Evolutionary conservation across 2,888 invertebrate species (phyloP).

Genomic region (Callyntrura guangdongensis): DNA sequence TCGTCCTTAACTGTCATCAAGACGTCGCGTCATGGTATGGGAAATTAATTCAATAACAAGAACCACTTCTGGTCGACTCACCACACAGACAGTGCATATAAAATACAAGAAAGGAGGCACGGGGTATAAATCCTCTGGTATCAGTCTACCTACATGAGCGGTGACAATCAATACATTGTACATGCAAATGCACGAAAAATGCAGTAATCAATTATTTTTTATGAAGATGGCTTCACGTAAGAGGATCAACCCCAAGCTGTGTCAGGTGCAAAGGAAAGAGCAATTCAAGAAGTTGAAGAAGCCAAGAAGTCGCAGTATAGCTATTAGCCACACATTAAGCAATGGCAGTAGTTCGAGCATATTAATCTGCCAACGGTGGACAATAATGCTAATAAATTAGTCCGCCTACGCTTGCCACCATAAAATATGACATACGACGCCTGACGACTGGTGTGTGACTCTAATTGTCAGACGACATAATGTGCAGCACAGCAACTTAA

Average conservation of each 20-base stretch:
- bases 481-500: background rate
- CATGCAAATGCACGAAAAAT: no score
- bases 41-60: constrained; percentile 43
- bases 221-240: no score
- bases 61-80: background rate
- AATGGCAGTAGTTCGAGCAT: constrained; percentile 70
- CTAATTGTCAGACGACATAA: constrained; percentile 73
- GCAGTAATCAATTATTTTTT: no score
- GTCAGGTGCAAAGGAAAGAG: constrained; percentile 11
- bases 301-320: constrained; percentile 36
- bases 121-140: no score
- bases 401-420: constrained; percentile 75
- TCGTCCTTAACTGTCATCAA: background rate
- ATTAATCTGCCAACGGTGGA: constrained; percentile 78
- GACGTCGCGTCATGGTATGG: background rate
- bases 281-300: constrained; percentile 55
- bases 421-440: constrained; percentile 79
- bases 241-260: constrained; percentile 5
- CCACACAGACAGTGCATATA: background rate
- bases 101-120: background rate
- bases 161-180: no score
- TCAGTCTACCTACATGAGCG: no score
- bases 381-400: constrained; percentile 79
- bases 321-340: constrained; percentile 58
- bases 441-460: no score